Evolutionary conservation across 1,140 invertebrate genomes (phyloP).

Genomic region (Chionoecetes opilio): DNA sequence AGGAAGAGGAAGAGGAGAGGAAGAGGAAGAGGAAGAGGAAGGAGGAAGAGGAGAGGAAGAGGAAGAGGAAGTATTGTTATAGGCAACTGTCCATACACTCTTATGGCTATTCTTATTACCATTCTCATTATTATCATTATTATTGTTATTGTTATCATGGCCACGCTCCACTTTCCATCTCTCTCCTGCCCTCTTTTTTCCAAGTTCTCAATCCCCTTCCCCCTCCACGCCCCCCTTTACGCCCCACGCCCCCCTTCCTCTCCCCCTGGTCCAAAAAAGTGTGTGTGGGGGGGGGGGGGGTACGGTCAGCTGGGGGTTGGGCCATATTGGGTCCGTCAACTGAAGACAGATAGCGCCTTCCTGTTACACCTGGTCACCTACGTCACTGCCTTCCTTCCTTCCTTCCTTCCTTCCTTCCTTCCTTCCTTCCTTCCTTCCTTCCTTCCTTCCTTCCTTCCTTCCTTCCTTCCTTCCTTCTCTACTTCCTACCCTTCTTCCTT

Average conservation of each 20-base stretch:
- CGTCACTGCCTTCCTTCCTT: background rate
- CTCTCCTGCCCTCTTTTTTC: background rate
- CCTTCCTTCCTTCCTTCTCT: background rate
- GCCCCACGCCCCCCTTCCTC: background rate
- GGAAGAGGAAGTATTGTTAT: background rate
- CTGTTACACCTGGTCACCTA: background rate
- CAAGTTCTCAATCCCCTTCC: background rate
- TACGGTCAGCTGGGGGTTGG: background rate
- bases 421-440: background rate
- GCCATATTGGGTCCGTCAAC: background rate
- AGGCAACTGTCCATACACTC: too few relatives aligned
- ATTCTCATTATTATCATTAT: background rate
- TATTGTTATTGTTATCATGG: background rate
- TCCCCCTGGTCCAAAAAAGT: background rate
- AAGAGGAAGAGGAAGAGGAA: background rate
- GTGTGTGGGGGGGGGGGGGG: background rate
- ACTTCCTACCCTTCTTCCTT: background rate
- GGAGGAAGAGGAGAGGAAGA: background rate
- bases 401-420: constrained; percentile 2
- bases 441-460: background rate
- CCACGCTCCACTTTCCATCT: background rate
- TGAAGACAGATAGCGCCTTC: background rate
- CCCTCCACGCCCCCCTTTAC: background rate
- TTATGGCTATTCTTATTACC: background rate
- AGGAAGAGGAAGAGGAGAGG: background rate